Percentiles rank a stretch among this genome's conserved stretches.
phyloP scores from a whole-genome alignment of 2,113 vertebrate species.

The Atrichornis clamosus region DNA sequence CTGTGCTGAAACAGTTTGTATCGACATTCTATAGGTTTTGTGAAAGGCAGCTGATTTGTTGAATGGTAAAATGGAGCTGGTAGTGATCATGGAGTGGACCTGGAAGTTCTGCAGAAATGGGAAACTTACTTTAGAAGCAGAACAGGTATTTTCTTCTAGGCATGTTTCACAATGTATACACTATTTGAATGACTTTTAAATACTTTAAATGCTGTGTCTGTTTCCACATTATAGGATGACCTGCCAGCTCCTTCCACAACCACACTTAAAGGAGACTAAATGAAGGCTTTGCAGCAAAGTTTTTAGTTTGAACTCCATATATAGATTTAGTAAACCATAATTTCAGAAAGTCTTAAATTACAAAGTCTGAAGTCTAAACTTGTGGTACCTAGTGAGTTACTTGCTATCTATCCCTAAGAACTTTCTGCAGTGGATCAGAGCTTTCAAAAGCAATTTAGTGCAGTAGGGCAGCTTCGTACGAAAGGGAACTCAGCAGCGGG shows the following conservation, averaged over 20 bases:
- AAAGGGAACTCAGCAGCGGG: background rate
- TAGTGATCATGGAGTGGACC: background rate
- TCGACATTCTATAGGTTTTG: background rate
- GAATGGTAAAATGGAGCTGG: background rate
- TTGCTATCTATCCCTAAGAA: conserved; percentile 47
- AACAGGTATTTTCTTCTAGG: conserved; percentile 36
- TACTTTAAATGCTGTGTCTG: conserved; percentile 73
- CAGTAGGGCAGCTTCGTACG: background rate
- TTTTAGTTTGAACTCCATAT: conserved; percentile 77
- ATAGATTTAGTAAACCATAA: conserved; percentile 75
- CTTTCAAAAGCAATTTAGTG: background rate
- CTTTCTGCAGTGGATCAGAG: conserved; percentile 30
- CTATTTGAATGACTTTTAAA: conserved; percentile 59
- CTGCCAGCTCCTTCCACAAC: conserved; percentile 62
- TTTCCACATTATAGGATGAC: conserved; percentile 67
- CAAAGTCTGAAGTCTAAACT: conserved; percentile 64
- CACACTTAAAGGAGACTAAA: conserved; percentile 72
- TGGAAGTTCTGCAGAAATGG: background rate
- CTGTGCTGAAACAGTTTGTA: background rate
- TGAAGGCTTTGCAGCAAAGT: conserved; percentile 75
- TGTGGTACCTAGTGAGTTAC: conserved; percentile 63
- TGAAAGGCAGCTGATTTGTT: background rate
- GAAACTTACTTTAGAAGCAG: background rate
- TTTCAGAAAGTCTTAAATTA: conserved; percentile 80
- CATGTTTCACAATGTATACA: conserved; percentile 37